Evolutionary conservation across 2,888 invertebrate species (phyloP).

Genomic region (Osmoderma eremita): DNA sequence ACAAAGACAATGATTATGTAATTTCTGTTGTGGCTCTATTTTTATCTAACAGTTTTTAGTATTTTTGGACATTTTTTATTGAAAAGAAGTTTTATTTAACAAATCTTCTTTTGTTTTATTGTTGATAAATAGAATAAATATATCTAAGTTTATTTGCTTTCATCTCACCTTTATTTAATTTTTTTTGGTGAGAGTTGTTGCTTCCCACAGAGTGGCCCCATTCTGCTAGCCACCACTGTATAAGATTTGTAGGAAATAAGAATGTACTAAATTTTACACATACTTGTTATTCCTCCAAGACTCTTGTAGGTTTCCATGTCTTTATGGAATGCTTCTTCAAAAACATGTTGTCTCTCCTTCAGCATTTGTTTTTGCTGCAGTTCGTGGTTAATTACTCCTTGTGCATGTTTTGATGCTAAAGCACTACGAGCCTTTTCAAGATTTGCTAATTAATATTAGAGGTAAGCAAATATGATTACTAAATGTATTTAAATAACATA

Average conservation of each 20-base stretch:
- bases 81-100: no score
- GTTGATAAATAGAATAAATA: no score
- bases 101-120: no score
- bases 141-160: no score
- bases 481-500: constrained; percentile 3
- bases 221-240: no score
- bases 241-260: constrained; percentile 5
- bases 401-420: constrained; percentile 69
- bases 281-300: constrained; percentile 70
- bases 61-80: no score
- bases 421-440: constrained; percentile 64
- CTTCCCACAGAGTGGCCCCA: no score
- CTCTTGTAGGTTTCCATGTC: constrained; percentile 74
- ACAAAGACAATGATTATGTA: no score
- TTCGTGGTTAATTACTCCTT: constrained; percentile 69
- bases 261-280: constrained; percentile 41
- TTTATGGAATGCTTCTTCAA: constrained; percentile 75
- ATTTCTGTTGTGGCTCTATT: no score
- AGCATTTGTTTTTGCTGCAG: constrained; percentile 67
- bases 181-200: no score
- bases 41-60: no score
- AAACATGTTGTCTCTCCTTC: constrained; percentile 74
- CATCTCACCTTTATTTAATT: no score
- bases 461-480: constrained; percentile 13
- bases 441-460: constrained; percentile 53